Evolutionary conservation across 37 sponge, comb jelly and placozoan genomes (phyloP).

Genomic region (Oopsacas minuta): DNA sequence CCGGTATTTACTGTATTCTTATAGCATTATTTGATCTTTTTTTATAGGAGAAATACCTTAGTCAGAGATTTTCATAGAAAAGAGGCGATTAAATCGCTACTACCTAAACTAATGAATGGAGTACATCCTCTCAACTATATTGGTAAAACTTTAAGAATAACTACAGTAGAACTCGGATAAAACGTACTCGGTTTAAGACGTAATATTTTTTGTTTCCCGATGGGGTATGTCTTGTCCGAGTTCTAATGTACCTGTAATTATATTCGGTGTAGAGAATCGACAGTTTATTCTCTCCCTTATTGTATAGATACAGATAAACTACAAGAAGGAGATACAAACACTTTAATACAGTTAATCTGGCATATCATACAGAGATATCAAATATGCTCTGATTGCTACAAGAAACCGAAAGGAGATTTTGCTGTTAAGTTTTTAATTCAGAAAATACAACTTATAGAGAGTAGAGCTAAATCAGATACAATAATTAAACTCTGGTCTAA

Average conservation of each 20-base stretch:
- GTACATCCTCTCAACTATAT: constrained; percentile 9
- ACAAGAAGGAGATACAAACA: not conserved
- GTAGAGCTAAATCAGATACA: not conserved
- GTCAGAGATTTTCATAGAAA: not conserved
- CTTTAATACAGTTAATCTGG: not conserved
- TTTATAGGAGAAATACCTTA: not conserved
- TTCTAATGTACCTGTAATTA: too few species aligned
- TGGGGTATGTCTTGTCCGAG: too few species aligned
- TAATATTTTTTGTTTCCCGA: too few species aligned
- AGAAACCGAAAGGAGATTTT: constrained; percentile 13
- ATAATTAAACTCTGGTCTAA: not conserved
- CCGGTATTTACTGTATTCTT: too few species aligned
- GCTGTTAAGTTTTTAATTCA: not conserved
- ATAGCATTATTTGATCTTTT: too few species aligned
- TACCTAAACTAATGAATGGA: not conserved
- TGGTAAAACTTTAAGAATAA: not conserved
- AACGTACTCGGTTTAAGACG: too few species aligned
- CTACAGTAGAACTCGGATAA: too few species aligned
- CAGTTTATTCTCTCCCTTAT: too few species aligned
- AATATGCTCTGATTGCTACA: not conserved
- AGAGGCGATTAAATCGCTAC: not conserved
- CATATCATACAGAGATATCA: constrained; percentile 4
- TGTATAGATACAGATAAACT: not conserved
- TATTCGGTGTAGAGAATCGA: too few species aligned
- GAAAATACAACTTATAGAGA: not conserved